Evolutionary conservation across 2,888 invertebrate species (phyloP).

Genomic region (Choreutis nemorana): DNA sequence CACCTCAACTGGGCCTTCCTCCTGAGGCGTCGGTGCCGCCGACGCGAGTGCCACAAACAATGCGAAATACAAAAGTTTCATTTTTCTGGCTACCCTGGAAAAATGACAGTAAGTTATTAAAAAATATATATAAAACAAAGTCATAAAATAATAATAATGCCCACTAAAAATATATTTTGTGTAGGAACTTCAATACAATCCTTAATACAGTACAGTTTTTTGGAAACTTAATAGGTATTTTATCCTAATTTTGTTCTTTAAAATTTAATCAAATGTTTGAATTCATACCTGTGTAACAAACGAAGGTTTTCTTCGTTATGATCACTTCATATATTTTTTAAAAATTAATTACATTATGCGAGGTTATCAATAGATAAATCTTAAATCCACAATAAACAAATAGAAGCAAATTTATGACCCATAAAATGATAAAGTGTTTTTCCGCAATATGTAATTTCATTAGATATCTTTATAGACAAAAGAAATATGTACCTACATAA

Average conservation of each 20-base stretch:
- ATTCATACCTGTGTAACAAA: background rate
- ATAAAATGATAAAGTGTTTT: too few relatives aligned
- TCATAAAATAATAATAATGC: too few relatives aligned
- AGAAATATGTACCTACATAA: too few relatives aligned
- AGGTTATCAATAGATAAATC: constrained; percentile 2
- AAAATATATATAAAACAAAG: background rate
- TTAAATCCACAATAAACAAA: background rate
- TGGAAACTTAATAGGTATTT: too few relatives aligned
- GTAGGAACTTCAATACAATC: too few relatives aligned
- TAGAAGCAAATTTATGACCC: too few relatives aligned
- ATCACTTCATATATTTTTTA: background rate
- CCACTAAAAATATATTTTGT: too few relatives aligned
- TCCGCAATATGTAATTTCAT: too few relatives aligned
- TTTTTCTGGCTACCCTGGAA: constrained; percentile 23
- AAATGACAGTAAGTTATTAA: too few relatives aligned
- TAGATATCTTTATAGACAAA: too few relatives aligned
- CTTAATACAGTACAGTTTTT: too few relatives aligned
- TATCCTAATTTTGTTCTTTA: background rate
- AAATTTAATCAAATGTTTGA: background rate
- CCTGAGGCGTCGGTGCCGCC: constrained; percentile 26
- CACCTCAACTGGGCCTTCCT: constrained; percentile 29
- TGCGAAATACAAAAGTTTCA: constrained; percentile 35
- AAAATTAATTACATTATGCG: constrained; percentile 1
- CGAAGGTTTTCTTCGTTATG: constrained; percentile 1
- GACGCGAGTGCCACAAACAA: constrained; percentile 32